These are phyloP conservation scores for Etheostoma cragini DNA, from an alignment of 2,113 vertebrate genomes.

Conservation along the genomic window DNA sequence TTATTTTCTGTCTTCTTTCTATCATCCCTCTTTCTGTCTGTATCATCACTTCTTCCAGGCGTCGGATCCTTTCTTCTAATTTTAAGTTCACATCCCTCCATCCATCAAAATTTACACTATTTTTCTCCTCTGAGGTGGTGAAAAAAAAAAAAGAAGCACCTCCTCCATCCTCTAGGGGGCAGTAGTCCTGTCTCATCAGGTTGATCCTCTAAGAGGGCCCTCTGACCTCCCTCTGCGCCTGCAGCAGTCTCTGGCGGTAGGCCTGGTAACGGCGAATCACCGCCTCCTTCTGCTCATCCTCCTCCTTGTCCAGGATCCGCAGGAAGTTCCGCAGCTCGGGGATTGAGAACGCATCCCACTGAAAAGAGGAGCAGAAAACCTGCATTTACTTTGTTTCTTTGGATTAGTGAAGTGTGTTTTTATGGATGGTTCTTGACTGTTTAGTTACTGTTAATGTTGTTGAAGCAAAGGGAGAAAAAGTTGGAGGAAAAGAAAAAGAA, in stretches of 20 bases:
- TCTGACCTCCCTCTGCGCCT: conserved; percentile 83
- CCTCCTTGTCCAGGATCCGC: conserved; percentile 95
- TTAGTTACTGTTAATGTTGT: no score
- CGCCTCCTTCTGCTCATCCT: conserved; percentile 88
- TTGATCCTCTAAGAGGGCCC: conserved; percentile 81
- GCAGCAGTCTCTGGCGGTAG: conserved; percentile 91
- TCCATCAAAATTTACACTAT: conserved; percentile 5
- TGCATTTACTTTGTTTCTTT: not conserved
- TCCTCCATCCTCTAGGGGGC: conserved; percentile 34
- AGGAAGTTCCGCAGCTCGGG: conserved; percentile 97
- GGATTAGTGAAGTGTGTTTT: not conserved
- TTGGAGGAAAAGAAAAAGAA: no score
- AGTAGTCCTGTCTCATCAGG: conserved; percentile 5
- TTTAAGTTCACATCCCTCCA: conserved; percentile 23
- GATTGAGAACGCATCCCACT: conserved; percentile 98
- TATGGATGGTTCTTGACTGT: not conserved
- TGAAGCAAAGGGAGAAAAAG: no score
- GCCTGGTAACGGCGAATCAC: conserved; percentile 86
- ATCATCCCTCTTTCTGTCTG: conserved; percentile 10
- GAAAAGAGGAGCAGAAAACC: not conserved
- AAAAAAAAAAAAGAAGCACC: not conserved
- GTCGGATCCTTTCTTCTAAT: conserved; percentile 4
- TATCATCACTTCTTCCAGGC: conserved; percentile 12
- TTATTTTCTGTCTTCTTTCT: not conserved
- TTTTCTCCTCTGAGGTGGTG: not conserved